Base-by-base conservation (phyloP, 2,888 invertebrate species). In the Pemphredon lugubris region DNA sequence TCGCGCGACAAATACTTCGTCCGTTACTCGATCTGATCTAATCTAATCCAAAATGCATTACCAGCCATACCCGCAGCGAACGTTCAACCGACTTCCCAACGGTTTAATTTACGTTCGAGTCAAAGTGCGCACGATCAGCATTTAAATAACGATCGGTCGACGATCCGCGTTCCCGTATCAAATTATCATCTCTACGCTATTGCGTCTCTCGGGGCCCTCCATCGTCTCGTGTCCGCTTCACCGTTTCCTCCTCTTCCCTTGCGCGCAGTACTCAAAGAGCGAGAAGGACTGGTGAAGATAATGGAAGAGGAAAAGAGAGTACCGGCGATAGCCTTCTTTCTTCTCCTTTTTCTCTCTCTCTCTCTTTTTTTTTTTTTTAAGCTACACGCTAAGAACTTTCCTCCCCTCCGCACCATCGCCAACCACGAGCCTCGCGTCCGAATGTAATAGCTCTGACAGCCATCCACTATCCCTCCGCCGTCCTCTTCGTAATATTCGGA, bases 381-480 rank as follows among this genome's bases (percentile, higher is more conserved):
- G 53, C 59, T 71, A 60, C 68, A 71, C 58, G 67, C 58, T 50
- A 59, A 61, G 63, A 32, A 55, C 51, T 61, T 64, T 59, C 47
- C 60, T 32, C 37, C 26, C 6, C 20, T 30, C 21, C 48, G 57
- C 59, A 66, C 66, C 50, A 47, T 60, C 65, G n/a, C n/a, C 20
- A 20, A 50, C 1, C 32, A n/a, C 32, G 5, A 47, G 20, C 13
- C 32, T 16, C 44, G 55, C 65, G 64, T 66, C 58, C 55, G 73
- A 77, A 75, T 77, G 76, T 83, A 82, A 83, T 81, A 79, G 78
- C 78, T 75, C 79, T 77, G 79, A 77, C 78, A 76, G 77, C 65
- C 76, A 75, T 76, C 75, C 78, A 77, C 78, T 67, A 73, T 54
- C 58, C 58, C 55, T 47, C n/a, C 69, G 55, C 68, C 67, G 65